These are phyloP conservation scores for Betta splendens DNA, from an alignment of 2,797 vertebrate species.

Conservation along the genomic window DNA sequence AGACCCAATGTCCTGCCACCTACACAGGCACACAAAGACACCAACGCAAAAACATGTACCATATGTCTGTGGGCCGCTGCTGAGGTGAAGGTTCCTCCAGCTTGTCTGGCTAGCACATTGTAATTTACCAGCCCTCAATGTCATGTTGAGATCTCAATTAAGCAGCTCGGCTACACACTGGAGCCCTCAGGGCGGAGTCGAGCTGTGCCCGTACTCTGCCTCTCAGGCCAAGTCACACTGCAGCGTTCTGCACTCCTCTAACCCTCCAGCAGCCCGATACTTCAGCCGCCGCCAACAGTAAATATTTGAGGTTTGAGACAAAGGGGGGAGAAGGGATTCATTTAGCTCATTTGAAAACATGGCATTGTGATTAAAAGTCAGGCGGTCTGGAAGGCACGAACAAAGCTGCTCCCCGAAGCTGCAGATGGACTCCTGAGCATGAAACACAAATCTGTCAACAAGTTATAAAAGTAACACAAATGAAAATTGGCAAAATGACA, in stretches of 20 bases:
- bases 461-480: conserved; percentile 14
- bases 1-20: conserved; percentile 8
- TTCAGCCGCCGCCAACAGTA: conserved; percentile 66
- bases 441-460: conserved; percentile 13
- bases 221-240: conserved; percentile 62
- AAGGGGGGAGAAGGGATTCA: conserved; percentile 73
- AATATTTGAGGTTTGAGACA: conserved; percentile 81
- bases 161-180: conserved; percentile 67
- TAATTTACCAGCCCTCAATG: conserved; percentile 82
- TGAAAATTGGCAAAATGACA: conserved; percentile 10
- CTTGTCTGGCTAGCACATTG: conserved; percentile 78
- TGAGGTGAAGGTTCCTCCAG: conserved; percentile 63
- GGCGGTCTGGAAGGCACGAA: conserved; percentile 41
- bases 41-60: conserved; percentile 31
- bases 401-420: conserved; percentile 15
- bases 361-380: conserved; percentile 75
- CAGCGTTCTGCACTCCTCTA: conserved; percentile 53
- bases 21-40: conserved; percentile 15
- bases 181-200: conserved; percentile 63
- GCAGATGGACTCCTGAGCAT: conserved; percentile 27
- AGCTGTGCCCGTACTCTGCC: conserved; percentile 56
- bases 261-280: conserved; percentile 46
- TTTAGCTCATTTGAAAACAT: conserved; percentile 79
- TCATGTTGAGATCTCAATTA: conserved; percentile 85
- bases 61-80: conserved; percentile 64